Percentiles rank a stretch among this genome's conserved stretches.
phyloP scores from a whole-genome alignment of 2,888 invertebrate genomes.

The Thereva nobilitata region DNA sequence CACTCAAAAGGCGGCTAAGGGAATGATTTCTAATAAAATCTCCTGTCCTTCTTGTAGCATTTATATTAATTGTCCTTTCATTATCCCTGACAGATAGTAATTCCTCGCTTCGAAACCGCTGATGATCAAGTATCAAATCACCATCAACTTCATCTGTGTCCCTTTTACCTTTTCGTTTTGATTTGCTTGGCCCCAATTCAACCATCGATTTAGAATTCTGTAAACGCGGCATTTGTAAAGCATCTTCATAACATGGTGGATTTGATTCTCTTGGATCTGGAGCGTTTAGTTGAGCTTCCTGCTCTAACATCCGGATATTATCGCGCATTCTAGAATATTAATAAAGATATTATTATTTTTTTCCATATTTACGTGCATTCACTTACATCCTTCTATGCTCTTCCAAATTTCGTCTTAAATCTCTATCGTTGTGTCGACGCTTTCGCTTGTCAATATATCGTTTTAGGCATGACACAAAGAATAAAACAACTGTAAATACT shows the following conservation, averaged over 20 bases:
- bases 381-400: conserved; percentile 55
- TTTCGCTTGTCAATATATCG: conserved; percentile 63
- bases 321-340: conserved; percentile 54
- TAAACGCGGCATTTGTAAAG: conserved; percentile 72
- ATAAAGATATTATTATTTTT: conserved; percentile 6
- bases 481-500: conserved; percentile 44
- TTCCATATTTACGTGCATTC: background rate
- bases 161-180: conserved; percentile 54
- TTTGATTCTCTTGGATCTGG: conserved; percentile 72
- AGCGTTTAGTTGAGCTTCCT: conserved; percentile 63
- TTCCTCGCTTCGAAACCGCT: conserved; percentile 56
- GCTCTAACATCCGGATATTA: conserved; percentile 62
- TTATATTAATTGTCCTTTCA: conserved; percentile 51
- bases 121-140: conserved; percentile 48
- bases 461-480: conserved; percentile 47
- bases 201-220: conserved; percentile 65
- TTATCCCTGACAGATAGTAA: conserved; percentile 53
- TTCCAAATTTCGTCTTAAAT: conserved; percentile 59
- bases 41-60: conserved; percentile 49
- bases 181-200: conserved; percentile 56
- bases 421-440: conserved; percentile 54
- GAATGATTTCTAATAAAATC: conserved; percentile 50
- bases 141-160: conserved; percentile 45
- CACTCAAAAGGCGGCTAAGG: conserved; percentile 52
- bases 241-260: conserved; percentile 78